A percentile compares a stretch with the other conserved stretches of the same genome.
Evolutionary conservation across 2,888 invertebrate genomes (phyloP).

Genomic region (Lepidochrysops patricia): DNA sequence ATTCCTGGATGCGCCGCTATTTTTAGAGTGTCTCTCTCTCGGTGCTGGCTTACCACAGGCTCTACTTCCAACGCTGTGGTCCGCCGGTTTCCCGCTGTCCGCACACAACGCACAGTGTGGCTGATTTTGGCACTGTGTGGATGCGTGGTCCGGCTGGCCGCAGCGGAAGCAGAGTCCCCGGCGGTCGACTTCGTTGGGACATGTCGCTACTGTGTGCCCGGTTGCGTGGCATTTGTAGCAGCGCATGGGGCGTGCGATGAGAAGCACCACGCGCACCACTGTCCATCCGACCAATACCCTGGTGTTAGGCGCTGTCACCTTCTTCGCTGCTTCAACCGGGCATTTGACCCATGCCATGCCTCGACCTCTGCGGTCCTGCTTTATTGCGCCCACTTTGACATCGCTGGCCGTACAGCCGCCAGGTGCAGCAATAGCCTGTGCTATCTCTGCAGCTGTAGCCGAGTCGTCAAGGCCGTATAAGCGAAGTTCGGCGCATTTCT

Average conservation of each 20-base stretch:
- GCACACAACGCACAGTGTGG: background rate
- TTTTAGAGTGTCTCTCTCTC: too few relatives aligned
- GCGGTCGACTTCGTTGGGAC: conserved; percentile 7
- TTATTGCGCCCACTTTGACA: background rate
- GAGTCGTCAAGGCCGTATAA: background rate
- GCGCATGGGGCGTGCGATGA: background rate
- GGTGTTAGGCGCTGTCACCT: background rate
- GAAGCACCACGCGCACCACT: background rate
- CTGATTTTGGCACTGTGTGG: too few relatives aligned
- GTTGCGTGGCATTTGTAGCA: background rate
- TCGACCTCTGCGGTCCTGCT: background rate
- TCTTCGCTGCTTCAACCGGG: background rate
- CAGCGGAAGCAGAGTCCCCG: conserved; percentile 17
- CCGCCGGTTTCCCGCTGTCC: background rate
- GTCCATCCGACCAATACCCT: background rate
- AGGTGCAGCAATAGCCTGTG: background rate
- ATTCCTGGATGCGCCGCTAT: too few relatives aligned
- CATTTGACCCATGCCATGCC: background rate
- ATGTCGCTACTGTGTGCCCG: conserved; percentile 18
- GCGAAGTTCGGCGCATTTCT: conserved; percentile 1
- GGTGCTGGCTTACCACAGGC: background rate
- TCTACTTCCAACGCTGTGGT: background rate
- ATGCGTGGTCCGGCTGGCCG: conserved; percentile 22
- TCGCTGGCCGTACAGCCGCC: background rate
- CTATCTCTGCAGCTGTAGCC: background rate